These are phyloP conservation scores for Ornithorhynchus anatinus DNA, from an alignment of 2,113 vertebrate genomes.

Conservation along the genomic window DNA sequence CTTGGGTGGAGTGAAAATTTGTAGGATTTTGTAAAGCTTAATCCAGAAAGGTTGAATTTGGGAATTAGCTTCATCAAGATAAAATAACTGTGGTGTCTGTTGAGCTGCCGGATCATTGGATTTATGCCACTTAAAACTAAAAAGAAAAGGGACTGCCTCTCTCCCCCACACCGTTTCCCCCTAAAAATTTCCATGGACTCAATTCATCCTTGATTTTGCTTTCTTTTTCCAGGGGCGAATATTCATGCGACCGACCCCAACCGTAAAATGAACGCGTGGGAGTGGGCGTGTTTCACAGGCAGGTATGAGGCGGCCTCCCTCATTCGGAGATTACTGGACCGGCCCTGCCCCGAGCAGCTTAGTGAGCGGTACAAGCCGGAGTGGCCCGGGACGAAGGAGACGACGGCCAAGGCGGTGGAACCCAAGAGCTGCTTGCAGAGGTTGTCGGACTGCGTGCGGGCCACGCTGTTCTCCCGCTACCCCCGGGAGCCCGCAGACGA, in stretches of 20 bases:
- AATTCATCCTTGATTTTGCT: neutral
- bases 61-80: rapidly evolving
- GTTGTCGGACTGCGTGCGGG: conserved; percentile 75
- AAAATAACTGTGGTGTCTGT: neutral
- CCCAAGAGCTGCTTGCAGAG: conserved; percentile 85
- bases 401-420: conserved; percentile 75
- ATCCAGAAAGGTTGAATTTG: rapidly evolving
- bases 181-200: rapidly evolving
- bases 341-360: conserved; percentile 83
- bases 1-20: neutral
- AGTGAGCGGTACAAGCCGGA: conserved; percentile 80
- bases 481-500: conserved; percentile 80
- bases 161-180: no score
- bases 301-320: conserved; percentile 83
- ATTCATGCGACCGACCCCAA: conserved; percentile 80
- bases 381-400: conserved; percentile 80
- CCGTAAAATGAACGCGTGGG: conserved; percentile 83
- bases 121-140: no score
- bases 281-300: conserved; percentile 94
- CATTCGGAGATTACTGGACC: conserved; percentile 84
- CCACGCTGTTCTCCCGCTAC: conserved; percentile 72
- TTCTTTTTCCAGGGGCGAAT: conserved; percentile 80
- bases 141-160: no score
- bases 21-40: no score
- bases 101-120: rapidly evolving